Evolutionary conservation across 2,888 invertebrate genomes (phyloP).

Genomic region (Criorhina ranunculi): DNA sequence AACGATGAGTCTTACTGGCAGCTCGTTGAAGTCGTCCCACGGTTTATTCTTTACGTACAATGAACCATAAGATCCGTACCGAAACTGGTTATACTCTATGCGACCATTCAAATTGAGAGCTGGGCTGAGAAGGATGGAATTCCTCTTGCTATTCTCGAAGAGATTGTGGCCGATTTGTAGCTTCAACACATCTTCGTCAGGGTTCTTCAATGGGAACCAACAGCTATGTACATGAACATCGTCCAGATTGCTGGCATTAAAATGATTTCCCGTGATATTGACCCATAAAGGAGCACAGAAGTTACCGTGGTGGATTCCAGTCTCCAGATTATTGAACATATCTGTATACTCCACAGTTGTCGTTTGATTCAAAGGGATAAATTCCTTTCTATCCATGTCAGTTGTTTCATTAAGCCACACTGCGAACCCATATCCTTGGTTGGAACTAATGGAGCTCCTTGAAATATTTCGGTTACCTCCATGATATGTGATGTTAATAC

Average conservation of each 20-base stretch:
- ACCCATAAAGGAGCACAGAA: slow-evolving; percentile 94
- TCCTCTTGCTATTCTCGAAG: slow-evolving; percentile 90
- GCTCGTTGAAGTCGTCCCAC: slow-evolving; percentile 91
- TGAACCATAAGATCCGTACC: slow-evolving; percentile 92
- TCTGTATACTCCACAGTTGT: slow-evolving; percentile 94
- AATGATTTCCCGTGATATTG: slow-evolving; percentile 96
- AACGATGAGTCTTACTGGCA: slow-evolving; percentile 90
- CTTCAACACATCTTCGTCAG: slow-evolving; percentile 80
- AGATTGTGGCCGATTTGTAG: slow-evolving; percentile 94
- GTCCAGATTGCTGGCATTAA: slow-evolving; percentile 91
- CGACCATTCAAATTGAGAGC: slow-evolving; percentile 91
- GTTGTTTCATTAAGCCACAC: slow-evolving; percentile 95
- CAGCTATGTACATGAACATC: slow-evolving; percentile 94
- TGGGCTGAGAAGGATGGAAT: slow-evolving; percentile 92
- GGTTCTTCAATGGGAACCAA: slow-evolving; percentile 86
- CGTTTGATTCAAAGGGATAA: slow-evolving; percentile 92
- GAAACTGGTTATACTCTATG: slow-evolving; percentile 96
- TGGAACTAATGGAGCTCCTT: slow-evolving; percentile 92
- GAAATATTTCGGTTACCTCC: slow-evolving; percentile 98
- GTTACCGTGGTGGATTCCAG: slow-evolving; percentile 96
- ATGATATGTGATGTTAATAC: slow-evolving; percentile 97
- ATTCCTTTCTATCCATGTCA: slow-evolving; percentile 87
- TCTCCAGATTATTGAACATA: slow-evolving; percentile 93
- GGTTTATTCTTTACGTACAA: slow-evolving; percentile 93
- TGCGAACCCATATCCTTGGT: slow-evolving; percentile 94